Evolutionary conservation across 1,140 invertebrate species (phyloP).

Genomic region (Drosophila varians): DNA sequence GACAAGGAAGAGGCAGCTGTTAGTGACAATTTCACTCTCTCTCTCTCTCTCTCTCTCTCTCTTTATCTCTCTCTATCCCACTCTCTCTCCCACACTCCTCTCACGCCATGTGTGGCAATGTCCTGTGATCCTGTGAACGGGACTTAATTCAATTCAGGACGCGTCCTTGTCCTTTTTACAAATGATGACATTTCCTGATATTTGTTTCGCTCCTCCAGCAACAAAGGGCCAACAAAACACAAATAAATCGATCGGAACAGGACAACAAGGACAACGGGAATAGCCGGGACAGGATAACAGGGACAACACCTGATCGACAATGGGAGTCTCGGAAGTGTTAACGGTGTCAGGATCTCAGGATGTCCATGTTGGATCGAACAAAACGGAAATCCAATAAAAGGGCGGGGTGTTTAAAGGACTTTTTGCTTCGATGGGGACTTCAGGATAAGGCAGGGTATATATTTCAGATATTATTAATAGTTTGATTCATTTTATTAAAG

Average conservation of each 20-base stretch:
- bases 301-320: constrained; percentile 49
- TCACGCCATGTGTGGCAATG: constrained; percentile 69
- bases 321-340: constrained; percentile 65
- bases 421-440: not conserved
- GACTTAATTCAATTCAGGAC: constrained; percentile 36
- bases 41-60: constrained; percentile 3
- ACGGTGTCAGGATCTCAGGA: constrained; percentile 33
- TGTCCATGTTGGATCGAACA: not conserved
- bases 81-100: not conserved
- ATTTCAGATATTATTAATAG: no score
- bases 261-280: constrained; percentile 17
- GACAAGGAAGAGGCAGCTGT: constrained; percentile 30
- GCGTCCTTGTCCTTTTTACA: constrained; percentile 41
- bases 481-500: no score
- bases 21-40: constrained; percentile 51
- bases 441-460: not conserved
- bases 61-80: not conserved
- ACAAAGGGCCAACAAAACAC: constrained; percentile 39
- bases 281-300: no score
- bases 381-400: not conserved
- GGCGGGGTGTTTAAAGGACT: not conserved
- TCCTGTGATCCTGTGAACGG: constrained; percentile 24
- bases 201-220: constrained; percentile 61
- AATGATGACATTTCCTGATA: constrained; percentile 81
- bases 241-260: constrained; percentile 12